These are phyloP conservation scores for Eupithecia insigniata DNA, from an alignment of 2,888 invertebrate species.

Conservation along the genomic window DNA sequence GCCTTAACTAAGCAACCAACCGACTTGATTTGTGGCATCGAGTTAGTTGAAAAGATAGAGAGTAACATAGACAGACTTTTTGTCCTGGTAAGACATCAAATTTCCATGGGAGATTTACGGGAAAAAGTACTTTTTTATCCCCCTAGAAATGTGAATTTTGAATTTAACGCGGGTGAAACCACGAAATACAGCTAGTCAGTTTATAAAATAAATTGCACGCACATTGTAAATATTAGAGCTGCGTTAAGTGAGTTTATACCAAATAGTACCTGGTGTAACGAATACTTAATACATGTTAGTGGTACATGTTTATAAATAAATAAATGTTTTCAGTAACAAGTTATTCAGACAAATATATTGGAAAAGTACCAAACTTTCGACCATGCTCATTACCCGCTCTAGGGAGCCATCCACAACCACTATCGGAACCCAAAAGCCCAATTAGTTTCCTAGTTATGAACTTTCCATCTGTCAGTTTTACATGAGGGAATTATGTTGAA, in stretches of 20 bases:
- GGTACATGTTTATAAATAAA: too few relatives aligned
- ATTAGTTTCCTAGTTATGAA: constrained; percentile 75
- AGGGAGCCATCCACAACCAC: constrained; percentile 63
- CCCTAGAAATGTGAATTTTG: too few relatives aligned
- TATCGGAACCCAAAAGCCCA: constrained; percentile 66
- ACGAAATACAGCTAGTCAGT: too few relatives aligned
- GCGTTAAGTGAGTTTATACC: background rate
- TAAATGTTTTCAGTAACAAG: background rate
- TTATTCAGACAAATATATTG: constrained; percentile 14
- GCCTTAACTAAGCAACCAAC: too few relatives aligned
- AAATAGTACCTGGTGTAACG: background rate
- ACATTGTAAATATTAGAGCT: background rate
- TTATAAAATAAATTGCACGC: background rate
- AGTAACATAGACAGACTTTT: too few relatives aligned
- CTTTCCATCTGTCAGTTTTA: constrained; percentile 67
- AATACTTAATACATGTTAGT: background rate
- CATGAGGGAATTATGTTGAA: constrained; percentile 51
- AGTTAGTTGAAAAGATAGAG: too few relatives aligned
- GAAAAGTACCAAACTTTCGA: constrained; percentile 22
- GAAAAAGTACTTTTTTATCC: too few relatives aligned
- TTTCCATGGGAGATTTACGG: too few relatives aligned
- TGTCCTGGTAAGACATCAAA: too few relatives aligned
- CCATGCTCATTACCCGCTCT: constrained; percentile 48
- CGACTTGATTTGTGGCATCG: too few relatives aligned
- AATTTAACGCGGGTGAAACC: too few relatives aligned